Evolutionary conservation across 2,888 invertebrate genomes (phyloP).

Genomic region (Chesias legatella): DNA sequence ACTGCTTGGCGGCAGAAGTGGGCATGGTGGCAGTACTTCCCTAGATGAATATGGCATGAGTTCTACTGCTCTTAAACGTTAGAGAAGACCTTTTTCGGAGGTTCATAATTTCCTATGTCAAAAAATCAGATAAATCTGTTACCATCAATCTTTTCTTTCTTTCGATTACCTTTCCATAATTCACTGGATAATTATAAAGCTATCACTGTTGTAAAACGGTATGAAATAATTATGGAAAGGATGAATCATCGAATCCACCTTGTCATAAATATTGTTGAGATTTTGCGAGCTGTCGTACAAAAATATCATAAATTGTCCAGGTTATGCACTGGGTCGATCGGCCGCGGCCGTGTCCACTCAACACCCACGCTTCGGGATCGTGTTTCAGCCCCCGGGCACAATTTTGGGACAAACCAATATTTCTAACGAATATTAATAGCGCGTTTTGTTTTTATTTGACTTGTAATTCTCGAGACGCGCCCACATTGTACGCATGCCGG

Average conservation of each 20-base stretch:
- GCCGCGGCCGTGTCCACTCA: slow-evolving; percentile 60
- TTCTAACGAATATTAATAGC: slow-evolving; percentile 79
- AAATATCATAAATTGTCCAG: slow-evolving; percentile 44
- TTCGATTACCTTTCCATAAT: too few species aligned
- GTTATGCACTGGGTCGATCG: slow-evolving; percentile 46
- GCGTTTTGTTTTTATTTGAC: slow-evolving; percentile 64
- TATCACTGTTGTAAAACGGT: too few species aligned
- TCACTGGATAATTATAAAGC: neutral
- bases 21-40: too few species aligned
- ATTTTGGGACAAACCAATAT: slow-evolving; percentile 79
- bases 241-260: neutral
- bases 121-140: too few species aligned
- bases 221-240: too few species aligned
- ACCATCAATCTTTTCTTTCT: too few species aligned
- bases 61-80: too few species aligned
- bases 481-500: slow-evolving; percentile 55
- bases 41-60: too few species aligned
- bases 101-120: too few species aligned
- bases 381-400: slow-evolving; percentile 75
- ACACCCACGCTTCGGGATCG: slow-evolving; percentile 65
- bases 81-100: too few species aligned
- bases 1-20: too few species aligned
- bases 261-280: slow-evolving; percentile 40
- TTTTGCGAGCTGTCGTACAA: slow-evolving; percentile 49
- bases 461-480: slow-evolving; percentile 57